Conservation (phyloP, 1,140 invertebrate genomes). For the Subanguina moxae region DNA sequence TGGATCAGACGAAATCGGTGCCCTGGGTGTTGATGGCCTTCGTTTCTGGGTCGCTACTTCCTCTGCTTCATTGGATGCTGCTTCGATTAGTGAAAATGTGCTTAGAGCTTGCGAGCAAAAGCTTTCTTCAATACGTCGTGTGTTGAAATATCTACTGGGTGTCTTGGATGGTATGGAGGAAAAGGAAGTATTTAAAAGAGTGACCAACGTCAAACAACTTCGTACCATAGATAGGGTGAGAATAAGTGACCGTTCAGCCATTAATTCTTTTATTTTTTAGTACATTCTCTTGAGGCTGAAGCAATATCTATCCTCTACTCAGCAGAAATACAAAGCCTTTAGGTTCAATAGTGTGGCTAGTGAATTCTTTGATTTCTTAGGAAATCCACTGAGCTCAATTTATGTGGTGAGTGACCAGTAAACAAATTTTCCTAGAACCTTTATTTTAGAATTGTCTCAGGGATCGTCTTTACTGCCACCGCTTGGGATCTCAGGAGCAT, state of each 20-base stretch:
- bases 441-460: conserved; percentile 50
- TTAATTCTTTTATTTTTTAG: conserved; percentile 33
- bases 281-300: conserved; percentile 42
- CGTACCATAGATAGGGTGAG: conserved; percentile 10
- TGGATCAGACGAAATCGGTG: conserved; percentile 24
- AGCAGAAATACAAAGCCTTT: conserved; percentile 33
- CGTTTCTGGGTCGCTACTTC: conserved; percentile 55
- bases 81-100: conserved; percentile 41
- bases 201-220: neutral
- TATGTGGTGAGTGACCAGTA: conserved; percentile 44
- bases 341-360: conserved; percentile 47
- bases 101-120: conserved; percentile 31
- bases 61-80: conserved; percentile 43
- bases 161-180: conserved; percentile 20
- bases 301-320: conserved; percentile 19
- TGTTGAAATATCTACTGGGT: conserved; percentile 52
- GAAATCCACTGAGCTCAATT: conserved; percentile 43
- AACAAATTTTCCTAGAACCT: conserved; percentile 22
- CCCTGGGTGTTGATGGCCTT: conserved; percentile 54
- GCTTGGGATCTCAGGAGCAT: conserved; percentile 30
- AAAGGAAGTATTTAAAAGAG: neutral
- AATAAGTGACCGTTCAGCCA: neutral
- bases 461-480: conserved; percentile 58
- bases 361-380: conserved; percentile 49
- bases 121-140: conserved; percentile 25